A percentile compares a stretch with the other conserved stretches of the same genome.
These are phyloP conservation scores for Lasioglossum villosulum DNA, from an alignment of 2,888 invertebrate species.

Conservation along the genomic window DNA sequence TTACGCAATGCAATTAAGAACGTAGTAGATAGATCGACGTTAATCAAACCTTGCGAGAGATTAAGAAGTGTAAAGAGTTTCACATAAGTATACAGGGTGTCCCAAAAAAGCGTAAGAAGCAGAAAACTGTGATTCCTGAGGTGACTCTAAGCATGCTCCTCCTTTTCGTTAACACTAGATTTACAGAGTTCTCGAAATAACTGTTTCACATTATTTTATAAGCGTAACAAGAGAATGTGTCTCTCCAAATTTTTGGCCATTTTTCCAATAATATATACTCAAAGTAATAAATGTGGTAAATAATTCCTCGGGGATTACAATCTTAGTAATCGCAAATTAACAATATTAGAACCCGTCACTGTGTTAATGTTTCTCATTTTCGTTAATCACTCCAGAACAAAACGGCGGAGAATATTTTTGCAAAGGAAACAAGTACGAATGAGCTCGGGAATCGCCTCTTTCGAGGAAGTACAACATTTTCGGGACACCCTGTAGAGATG, in stretches of 20 bases:
- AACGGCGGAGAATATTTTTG: background rate
- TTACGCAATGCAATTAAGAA: constrained; percentile 42
- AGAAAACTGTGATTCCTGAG: background rate
- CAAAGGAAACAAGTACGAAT: background rate
- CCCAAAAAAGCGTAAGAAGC: background rate
- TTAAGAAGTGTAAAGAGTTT: constrained; percentile 30
- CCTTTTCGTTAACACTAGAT: background rate
- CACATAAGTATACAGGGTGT: constrained; percentile 22
- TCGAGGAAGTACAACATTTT: constrained; percentile 1
- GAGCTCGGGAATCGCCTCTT: background rate
- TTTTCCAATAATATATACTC: no score
- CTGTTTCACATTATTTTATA: no score
- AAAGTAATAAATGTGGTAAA: no score
- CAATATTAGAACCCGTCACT: no score
- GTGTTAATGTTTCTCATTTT: background rate
- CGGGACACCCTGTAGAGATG: constrained; percentile 4
- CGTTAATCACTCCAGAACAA: background rate
- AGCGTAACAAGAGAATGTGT: no score
- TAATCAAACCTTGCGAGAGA: constrained; percentile 50
- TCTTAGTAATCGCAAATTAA: no score
- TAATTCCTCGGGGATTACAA: no score
- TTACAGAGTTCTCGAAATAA: no score
- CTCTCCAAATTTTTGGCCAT: no score
- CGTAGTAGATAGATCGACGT: constrained; percentile 48
- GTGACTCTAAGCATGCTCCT: background rate